Evolutionary conservation across 2,113 vertebrate species (phyloP).

Genomic region (Silurus glanis): DNA sequence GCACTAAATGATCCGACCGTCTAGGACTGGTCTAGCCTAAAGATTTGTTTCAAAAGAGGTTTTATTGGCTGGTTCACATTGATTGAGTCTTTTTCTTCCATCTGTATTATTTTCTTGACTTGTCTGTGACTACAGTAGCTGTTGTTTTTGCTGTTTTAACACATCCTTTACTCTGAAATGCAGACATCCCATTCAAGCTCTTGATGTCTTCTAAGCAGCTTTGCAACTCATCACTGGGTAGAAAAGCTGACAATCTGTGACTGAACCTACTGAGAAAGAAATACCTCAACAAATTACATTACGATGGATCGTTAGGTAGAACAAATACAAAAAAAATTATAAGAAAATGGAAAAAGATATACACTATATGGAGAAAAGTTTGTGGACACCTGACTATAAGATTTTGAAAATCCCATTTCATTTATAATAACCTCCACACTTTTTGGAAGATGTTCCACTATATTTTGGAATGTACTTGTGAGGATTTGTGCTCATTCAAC

Average conservation of each 20-base stretch:
- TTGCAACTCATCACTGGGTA: neutral
- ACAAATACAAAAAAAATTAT: neutral
- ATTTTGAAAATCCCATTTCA: no score
- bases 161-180: neutral
- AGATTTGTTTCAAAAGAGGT: neutral
- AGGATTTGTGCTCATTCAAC: no score
- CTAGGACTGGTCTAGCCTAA: neutral
- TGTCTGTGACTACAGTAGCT: neutral
- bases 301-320: constrained; percentile 10
- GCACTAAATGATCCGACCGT: neutral
- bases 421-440: no score
- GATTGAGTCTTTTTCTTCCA: neutral
- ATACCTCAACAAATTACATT: constrained; percentile 14
- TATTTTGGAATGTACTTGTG: no score
- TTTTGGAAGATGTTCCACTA: no score
- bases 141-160: neutral
- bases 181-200: neutral
- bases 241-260: constrained; percentile 21
- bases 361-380: neutral
- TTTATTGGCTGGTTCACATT: neutral
- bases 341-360: neutral
- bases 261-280: neutral
- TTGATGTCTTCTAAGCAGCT: neutral
- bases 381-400: no score
- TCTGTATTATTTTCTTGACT: neutral